Evolutionary conservation across 35 echinoderm and acorn worm species (phyloP), one percentile per base, ranked within the genome.

Genomic region (Anneissia japonica): DNA sequence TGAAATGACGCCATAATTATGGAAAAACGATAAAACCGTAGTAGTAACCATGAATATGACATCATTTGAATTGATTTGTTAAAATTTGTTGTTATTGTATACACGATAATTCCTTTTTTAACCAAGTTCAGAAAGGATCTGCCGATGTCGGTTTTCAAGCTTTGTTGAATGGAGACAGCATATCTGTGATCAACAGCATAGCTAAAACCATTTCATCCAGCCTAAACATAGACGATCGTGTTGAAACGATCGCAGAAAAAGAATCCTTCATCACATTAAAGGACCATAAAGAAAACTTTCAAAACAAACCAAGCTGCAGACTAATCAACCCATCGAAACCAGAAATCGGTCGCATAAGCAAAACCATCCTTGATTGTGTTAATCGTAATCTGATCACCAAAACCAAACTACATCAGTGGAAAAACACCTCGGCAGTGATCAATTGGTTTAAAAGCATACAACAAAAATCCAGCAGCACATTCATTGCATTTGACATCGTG

Each of bases 241-340:
- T 81, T 28, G 32, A 31, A 81, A 31, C 37, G 7, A 51, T 83
- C 26, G 81, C 19, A 46, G 14, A 23, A 10, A 83, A 83, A 34
- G 38, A 83, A 7, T 37, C 40, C 9, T 83, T 46, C 55, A 83
- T 83, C 46, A 84, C 41, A 0, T 45, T 84, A 17, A 84, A 37
- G 72, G 51, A 72, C 36, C 83, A 85, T 35, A 85, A 85, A 35
- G 51, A 85, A 28, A 85, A 85, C 0, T 85, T 85, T n/a, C 31
- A 85, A 9, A 85, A 74, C 14, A 85, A 85, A 34, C 51, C 83
- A 72, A 36, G 30, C 0, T 74, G 33, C 72, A 7, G 39, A 10
- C 40, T 82, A n/a, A 82, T 82, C 40, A 82, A 85, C 31, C 46
- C 29, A 26, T 12, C 56, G 23, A 85, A 85, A 17, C 39, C 32